These are phyloP conservation scores for Trissolcus basalis DNA, from an alignment of 1,140 invertebrate species.

Conservation along the genomic window DNA sequence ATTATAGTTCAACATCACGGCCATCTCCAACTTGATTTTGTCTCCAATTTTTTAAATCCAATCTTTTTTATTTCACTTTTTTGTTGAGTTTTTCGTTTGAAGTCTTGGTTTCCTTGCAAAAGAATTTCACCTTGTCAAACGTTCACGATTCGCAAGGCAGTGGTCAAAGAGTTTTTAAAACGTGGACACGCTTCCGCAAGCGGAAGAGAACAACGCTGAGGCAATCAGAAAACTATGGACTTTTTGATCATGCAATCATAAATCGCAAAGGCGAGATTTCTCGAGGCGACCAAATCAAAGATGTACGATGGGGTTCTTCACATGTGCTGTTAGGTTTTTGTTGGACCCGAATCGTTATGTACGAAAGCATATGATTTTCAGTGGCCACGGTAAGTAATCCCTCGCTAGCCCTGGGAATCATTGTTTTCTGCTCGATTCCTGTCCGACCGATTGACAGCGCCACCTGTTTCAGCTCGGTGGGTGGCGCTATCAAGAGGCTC, in stretches of 20 bases:
- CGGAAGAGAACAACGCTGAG: slow-evolving; percentile 75
- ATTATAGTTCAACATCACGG: slow-evolving; percentile 4
- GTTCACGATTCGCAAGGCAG: slow-evolving; percentile 3
- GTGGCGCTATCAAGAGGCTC: slow-evolving; percentile 26
- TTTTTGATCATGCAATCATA: slow-evolving; percentile 75
- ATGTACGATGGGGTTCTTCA: slow-evolving; percentile 35
- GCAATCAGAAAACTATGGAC: slow-evolving; percentile 77
- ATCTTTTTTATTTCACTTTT: background rate
- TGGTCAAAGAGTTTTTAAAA: slow-evolving; percentile 37
- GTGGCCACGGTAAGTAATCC: slow-evolving; percentile 1
- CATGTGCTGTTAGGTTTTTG: slow-evolving; percentile 44
- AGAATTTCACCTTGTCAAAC: too few relatives aligned
- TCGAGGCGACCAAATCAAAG: background rate
- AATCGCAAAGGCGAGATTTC: slow-evolving; percentile 40
- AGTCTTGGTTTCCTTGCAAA: slow-evolving; percentile 8
- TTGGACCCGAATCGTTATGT: slow-evolving; percentile 14
- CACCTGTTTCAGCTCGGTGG: slow-evolving; percentile 47
- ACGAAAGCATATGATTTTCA: background rate
- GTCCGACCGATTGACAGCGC: slow-evolving; percentile 28
- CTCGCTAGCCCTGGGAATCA: slow-evolving; percentile 2
- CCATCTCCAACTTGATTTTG: background rate
- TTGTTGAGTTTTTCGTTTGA: background rate
- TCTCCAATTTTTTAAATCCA: background rate
- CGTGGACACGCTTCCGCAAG: slow-evolving; percentile 71
- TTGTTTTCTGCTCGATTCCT: slow-evolving; percentile 14